phyloP scores from a whole-genome alignment of 64 coral and sea anemone genomes.

The Anthopleura sola region DNA sequence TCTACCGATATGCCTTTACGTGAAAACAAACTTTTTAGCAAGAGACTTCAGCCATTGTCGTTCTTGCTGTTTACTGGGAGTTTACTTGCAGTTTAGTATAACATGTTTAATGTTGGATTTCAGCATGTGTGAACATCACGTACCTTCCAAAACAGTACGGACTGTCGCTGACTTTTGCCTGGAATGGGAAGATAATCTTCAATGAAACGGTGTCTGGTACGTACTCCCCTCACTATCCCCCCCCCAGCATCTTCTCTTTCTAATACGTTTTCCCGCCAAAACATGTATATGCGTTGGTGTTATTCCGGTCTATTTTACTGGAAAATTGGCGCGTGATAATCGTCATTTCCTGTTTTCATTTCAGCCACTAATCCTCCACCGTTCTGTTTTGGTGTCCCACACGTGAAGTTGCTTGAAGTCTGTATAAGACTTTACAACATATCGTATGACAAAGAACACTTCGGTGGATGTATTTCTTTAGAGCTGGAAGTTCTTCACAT shows the following conservation, averaged over 20 bases:
- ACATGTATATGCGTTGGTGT: too few species aligned
- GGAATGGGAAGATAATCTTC: constrained; percentile 8
- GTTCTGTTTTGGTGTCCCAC: constrained; percentile 18
- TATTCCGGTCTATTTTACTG: background rate
- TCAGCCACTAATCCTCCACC: constrained; percentile 25
- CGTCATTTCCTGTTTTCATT: background rate
- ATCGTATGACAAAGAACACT: constrained; percentile 15
- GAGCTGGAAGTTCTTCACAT: constrained; percentile 1
- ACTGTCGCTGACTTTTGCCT: background rate
- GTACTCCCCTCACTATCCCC: background rate
- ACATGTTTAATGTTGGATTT: background rate
- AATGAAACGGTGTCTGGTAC: constrained; percentile 10
- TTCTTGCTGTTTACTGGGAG: too few species aligned
- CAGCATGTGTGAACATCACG: constrained; percentile 5
- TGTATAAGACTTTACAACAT: constrained; percentile 22
- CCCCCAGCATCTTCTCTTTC: background rate
- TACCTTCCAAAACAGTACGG: background rate
- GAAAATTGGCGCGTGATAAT: background rate
- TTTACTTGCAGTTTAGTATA: too few species aligned
- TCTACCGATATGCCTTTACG: too few species aligned
- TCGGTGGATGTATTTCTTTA: constrained; percentile 14
- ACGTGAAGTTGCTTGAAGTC: constrained; percentile 8
- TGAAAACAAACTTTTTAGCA: too few species aligned
- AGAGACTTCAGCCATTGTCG: too few species aligned
- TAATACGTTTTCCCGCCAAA: background rate